Evolutionary conservation across 2,888 invertebrate genomes (phyloP).

Genomic region (Aproaerema taeniolella): DNA sequence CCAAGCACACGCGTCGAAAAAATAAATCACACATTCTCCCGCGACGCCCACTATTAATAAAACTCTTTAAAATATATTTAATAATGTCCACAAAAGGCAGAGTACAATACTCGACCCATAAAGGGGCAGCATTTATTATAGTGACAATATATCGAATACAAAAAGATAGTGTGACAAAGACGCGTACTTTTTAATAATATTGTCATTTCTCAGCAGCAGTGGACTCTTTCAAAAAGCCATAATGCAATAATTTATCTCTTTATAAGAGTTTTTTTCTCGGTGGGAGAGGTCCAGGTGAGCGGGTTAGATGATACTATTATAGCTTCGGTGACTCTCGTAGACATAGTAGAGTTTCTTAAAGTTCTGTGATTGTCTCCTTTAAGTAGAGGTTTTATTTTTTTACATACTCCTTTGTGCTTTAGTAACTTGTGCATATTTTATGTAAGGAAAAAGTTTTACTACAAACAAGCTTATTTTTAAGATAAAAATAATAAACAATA

Average conservation of each 20-base stretch:
- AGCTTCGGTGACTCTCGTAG: constrained; percentile 24
- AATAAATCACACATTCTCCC: constrained; percentile 73
- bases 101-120: constrained; percentile 70
- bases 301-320: constrained; percentile 53
- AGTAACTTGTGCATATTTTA: too few relatives aligned
- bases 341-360: too few relatives aligned
- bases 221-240: constrained; percentile 78
- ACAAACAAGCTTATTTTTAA: too few relatives aligned
- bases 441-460: too few relatives aligned
- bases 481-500: too few relatives aligned
- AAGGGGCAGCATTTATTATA: constrained; percentile 76
- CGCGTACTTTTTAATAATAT: constrained; percentile 77
- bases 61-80: constrained; percentile 77
- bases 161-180: constrained; percentile 78
- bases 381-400: too few relatives aligned
- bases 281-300: constrained; percentile 72
- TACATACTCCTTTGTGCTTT: too few relatives aligned
- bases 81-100: constrained; percentile 74
- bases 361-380: too few relatives aligned
- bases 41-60: constrained; percentile 76
- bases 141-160: constrained; percentile 77
- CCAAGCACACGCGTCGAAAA: constrained; percentile 74
- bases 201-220: constrained; percentile 78
- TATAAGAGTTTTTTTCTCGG: constrained; percentile 72
- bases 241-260: constrained; percentile 77